Evolutionary conservation across 2,797 vertebrate genomes (phyloP), one percentile per base, ranked within the genome.

Genomic region (Telmatherina bonti): DNA sequence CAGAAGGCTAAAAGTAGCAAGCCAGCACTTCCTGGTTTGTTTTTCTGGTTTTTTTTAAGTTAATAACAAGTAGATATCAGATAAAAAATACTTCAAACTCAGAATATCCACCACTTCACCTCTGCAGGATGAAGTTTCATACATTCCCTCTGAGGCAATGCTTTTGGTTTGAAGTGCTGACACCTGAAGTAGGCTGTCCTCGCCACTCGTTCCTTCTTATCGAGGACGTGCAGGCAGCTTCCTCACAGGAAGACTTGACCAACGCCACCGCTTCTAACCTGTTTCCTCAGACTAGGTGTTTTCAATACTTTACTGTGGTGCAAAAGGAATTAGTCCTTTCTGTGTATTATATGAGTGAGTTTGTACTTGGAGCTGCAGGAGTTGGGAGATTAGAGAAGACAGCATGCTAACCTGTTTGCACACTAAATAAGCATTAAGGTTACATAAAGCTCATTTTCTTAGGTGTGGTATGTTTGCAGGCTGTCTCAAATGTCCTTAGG

Each of bases 151-250:
- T 85, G 81, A 85, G 82, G 76, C 76, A 12, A 49, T 54, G 75
- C 68, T 62, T 57, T 69, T 53, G 70, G 85, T 89, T 90, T 92
- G 90, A 92, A 91, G 89, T 89, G 86, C 85, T 89, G 91, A 92
- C 86, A 87, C 88, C 83, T 91, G 84, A 84, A 89, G 85, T 71
- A 61, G 85, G 79, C 84, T 76, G 82, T 88, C 79, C 85, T 83
- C 75, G 22, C 45, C 60, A 11, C 81, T 86, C 64, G 7, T 73
- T 70, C 15, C 71, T 72, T 78, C 87, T 93, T 93, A 93, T 93
- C 92, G 74, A 72, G 68, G 82, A 84, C 84, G 70, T 74, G 61
- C 91, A 92, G 91, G 84, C 87, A 38, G 84, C 75, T 76, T 82
- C 85, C 79, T 86, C 84, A 63, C 79, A 81, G 69, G 83, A 74